Evolutionary conservation across 2,888 invertebrate genomes (phyloP), one percentile per base, ranked within the genome.

Genomic region (Apamea anceps): DNA sequence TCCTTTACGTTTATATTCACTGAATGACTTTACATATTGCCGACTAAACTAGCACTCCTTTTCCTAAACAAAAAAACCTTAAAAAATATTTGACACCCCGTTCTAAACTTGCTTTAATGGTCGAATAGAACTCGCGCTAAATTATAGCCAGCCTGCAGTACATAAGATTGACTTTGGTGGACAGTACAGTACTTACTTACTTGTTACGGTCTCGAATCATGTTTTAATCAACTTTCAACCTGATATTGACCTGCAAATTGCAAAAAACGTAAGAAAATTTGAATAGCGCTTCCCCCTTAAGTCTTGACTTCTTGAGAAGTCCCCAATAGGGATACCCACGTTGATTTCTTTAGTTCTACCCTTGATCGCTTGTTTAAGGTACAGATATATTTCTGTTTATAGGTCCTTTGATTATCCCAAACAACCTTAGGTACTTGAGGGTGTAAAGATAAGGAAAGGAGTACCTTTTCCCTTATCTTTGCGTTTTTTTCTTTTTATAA

Each of bases 371-470:
- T 13, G 21, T 76, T 60, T n/a, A 71, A 25, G 6, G 10, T 65
- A 13, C 13, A 76, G 72, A 85, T 82, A 85, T 71, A 75, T 81
- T 74, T 75, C 10, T 51, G 7, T 78, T 48, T 65, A 80, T 37
- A 32, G 32, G 18, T 28, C 60, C 28, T 51, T 77, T 70, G 62
- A 63, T n/a, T 79, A 42, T 57, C 10, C 60, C 15, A 54, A 54
- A 76, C 48, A 21, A 8, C 66, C 32, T 60, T 13, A 62, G 63
- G 48, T 8, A 42, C 12, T 42, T 4, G 25, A 57, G 15, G 65
- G 21, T 57, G 72, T 74, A 72, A 72, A 85, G 45, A 66, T 66
- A 77, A 75, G n/a, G 28, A 28, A 79, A 32, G 5, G n/a, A 57
- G 32, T 62, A 28, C 25, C 32, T 42, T 51, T 68, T 13, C 32